Base-by-base conservation (phyloP, 2,888 invertebrate genomes). In the Physocephala rufipes region DNA sequence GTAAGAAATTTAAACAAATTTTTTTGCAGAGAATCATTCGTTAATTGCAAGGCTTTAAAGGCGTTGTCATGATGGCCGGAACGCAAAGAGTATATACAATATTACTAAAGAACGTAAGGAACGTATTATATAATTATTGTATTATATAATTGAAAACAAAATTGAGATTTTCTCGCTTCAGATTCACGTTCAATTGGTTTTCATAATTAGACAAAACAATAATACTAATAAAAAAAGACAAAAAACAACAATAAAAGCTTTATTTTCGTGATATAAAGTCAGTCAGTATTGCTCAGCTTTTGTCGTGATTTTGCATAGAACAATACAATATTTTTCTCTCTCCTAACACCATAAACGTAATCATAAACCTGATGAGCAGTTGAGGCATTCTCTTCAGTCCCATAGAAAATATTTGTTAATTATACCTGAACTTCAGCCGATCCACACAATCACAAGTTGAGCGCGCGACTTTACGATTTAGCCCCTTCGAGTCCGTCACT, bases 371-470 rank as follows among this genome's bases (percentile, higher is more conserved):
- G n/a, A n/a, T n/a, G n/a, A n/a, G n/a, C n/a, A n/a, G n/a, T n/a
- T n/a, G n/a, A n/a, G n/a, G n/a, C n/a, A n/a, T n/a, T n/a, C 58
- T 51, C 53, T 36, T n/a, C 61, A n/a, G n/a, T 58, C 51, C 67
- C 61, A 70, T 61, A 9, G 4, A 36, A 36, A 21, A 55, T 36
- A 65, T 59, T 69, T 72, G 61, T 69, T 66, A 26, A 59, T 74
- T 69, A 68, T 72, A 72, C 73, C 72, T 74, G 73, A 71, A 71
- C 26, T 67, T 63, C 67, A 12, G 30, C 53, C 19, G n/a, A 21
- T 21, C n/a, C n/a, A n/a, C n/a, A n/a, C n/a, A n/a, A n/a, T n/a
- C 21, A n/a, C 2, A 24, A 53, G 21, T 53, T 12, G 12, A 53
- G 24, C 45, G 59, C 61, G 47, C n/a, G 45, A 43, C 26, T 21